Conservation (phyloP, 2,888 invertebrate genomes). For the Chesias legatella region DNA sequence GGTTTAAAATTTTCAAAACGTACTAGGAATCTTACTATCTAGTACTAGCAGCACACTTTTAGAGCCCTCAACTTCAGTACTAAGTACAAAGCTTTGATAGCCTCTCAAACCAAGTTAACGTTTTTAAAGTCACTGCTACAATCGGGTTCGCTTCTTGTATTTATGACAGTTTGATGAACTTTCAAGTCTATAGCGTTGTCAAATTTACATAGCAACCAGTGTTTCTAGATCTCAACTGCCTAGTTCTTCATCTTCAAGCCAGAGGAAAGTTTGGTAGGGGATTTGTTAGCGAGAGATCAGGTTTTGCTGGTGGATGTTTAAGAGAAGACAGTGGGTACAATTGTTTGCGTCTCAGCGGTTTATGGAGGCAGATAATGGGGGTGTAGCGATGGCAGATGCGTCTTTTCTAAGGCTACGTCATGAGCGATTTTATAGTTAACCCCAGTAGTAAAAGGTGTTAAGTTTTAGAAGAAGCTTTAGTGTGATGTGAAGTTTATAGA, state of each 20-base stretch:
- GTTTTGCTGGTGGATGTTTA: conserved; percentile 45
- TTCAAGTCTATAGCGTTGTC: conserved; percentile 56
- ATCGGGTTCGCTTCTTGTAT: conserved; percentile 43
- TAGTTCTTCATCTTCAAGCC: conserved; percentile 7
- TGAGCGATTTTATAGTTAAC: conserved; percentile 25
- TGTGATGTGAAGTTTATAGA: not conserved
- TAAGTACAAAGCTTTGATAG: conserved; percentile 11
- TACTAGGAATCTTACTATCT: too few relatives aligned
- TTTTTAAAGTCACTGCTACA: conserved; percentile 11
- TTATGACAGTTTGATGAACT: conserved; percentile 64
- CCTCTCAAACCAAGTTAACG: conserved; percentile 10
- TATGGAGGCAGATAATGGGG: conserved; percentile 66
- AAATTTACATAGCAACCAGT: conserved; percentile 49
- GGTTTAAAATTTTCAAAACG: too few relatives aligned
- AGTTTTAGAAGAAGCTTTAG: not conserved
- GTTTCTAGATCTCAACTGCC: conserved; percentile 28
- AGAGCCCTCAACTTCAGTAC: conserved; percentile 1
- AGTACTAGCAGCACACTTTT: not conserved
- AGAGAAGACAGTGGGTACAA: conserved; percentile 55
- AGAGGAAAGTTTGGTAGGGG: conserved; percentile 14
- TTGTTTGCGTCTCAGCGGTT: conserved; percentile 67
- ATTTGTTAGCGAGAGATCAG: conserved; percentile 33
- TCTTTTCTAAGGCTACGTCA: conserved; percentile 45
- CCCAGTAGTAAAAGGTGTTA: not conserved
- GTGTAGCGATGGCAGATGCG: conserved; percentile 64